These are phyloP conservation scores for Bujurquina vittata DNA, from an alignment of 2,113 vertebrate species.

Conservation along the genomic window DNA sequence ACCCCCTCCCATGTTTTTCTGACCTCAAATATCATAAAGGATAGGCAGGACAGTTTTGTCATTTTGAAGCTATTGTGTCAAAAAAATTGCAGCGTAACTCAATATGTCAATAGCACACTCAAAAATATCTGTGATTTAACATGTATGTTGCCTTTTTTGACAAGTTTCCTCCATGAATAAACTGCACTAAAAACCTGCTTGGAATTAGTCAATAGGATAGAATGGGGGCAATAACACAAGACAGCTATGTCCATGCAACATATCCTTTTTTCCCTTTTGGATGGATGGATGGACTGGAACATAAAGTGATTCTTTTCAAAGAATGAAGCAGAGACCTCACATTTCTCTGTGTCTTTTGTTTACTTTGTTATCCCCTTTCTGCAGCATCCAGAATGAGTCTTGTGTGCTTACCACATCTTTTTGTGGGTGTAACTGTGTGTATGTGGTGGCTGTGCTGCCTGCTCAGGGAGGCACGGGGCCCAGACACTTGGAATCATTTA, in stretches of 20 bases:
- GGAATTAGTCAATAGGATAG: neutral
- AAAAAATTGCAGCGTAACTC: neutral
- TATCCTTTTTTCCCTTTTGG: too few species aligned
- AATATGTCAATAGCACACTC: neutral
- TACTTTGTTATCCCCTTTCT: slow-evolving; percentile 59
- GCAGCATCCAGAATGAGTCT: slow-evolving; percentile 32
- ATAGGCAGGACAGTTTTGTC: neutral
- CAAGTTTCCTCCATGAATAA: neutral
- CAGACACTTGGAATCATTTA: slow-evolving; percentile 87
- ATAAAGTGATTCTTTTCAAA: slow-evolving; percentile 7
- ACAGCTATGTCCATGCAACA: neutral
- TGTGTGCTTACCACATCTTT: slow-evolving; percentile 44
- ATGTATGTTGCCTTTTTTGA: neutral
- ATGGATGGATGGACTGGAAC: neutral
- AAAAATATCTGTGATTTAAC: neutral
- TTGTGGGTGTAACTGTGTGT: slow-evolving; percentile 52
- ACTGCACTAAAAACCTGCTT: neutral
- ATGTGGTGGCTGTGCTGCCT: slow-evolving; percentile 59
- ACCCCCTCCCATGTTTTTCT: neutral
- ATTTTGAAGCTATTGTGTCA: neutral
- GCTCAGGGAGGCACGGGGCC: slow-evolving; percentile 76
- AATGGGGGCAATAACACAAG: neutral
- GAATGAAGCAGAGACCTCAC: slow-evolving; percentile 41
- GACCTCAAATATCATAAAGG: neutral
- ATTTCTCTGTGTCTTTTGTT: slow-evolving; percentile 58